phyloP scores from a whole-genome alignment of 2,888 invertebrate species.

The Lucinisca nassula region DNA sequence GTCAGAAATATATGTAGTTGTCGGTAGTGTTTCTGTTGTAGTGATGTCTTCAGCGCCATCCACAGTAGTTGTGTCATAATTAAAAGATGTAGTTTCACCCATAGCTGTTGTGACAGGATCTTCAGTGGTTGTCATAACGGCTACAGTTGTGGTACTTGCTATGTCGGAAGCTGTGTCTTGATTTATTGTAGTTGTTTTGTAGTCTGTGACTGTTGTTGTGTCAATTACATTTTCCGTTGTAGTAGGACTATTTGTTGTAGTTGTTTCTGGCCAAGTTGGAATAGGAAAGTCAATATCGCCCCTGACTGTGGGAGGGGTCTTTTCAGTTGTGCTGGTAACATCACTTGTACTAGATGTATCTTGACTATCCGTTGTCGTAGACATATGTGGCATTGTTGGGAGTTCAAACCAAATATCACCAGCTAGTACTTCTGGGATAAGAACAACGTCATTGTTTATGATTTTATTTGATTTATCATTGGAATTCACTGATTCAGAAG shows the following conservation, averaged over 20 bases:
- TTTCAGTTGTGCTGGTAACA: background rate
- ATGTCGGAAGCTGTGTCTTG: too few relatives aligned
- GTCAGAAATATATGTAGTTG: too few relatives aligned
- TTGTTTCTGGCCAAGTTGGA: background rate
- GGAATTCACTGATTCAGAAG: too few relatives aligned
- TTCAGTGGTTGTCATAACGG: background rate
- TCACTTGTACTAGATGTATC: background rate
- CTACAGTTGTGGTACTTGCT: background rate
- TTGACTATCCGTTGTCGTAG: background rate
- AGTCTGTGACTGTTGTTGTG: constrained; percentile 1
- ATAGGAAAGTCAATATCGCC: background rate
- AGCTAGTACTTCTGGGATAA: background rate
- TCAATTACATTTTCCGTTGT: background rate
- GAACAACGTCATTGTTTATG: background rate
- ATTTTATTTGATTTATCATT: too few relatives aligned
- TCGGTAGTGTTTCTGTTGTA: background rate
- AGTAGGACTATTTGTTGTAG: background rate
- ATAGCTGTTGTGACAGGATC: too few relatives aligned
- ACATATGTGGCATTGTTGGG: background rate
- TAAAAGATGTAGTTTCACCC: too few relatives aligned
- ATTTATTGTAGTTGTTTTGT: constrained; percentile 9
- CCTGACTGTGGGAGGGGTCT: too few relatives aligned
- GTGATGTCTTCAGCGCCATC: background rate
- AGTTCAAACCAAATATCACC: background rate
- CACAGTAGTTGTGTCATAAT: background rate